Conservation (phyloP, 2,888 invertebrate species). For the Emmelina monodactyla region DNA sequence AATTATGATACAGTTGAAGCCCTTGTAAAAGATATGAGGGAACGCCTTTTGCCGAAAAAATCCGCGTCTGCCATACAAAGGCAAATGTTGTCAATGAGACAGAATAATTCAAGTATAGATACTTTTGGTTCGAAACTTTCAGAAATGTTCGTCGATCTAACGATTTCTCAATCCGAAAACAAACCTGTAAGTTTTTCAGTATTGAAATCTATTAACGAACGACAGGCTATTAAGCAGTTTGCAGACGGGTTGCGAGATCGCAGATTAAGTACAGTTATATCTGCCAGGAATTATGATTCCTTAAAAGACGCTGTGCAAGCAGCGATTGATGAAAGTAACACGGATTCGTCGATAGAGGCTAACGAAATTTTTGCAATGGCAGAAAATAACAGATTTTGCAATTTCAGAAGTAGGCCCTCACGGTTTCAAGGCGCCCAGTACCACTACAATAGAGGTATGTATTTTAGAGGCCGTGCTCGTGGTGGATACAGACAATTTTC, state of each 20-base stretch:
- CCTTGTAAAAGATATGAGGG: constrained; percentile 7
- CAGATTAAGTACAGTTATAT: constrained; percentile 8
- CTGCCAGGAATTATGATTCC: constrained; percentile 7
- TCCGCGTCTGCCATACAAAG: constrained; percentile 5
- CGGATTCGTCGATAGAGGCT: background rate
- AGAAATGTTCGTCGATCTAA: constrained; percentile 8
- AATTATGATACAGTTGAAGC: constrained; percentile 3
- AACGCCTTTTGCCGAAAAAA: constrained; percentile 7
- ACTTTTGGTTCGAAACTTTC: constrained; percentile 7
- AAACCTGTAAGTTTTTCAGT: constrained; percentile 3
- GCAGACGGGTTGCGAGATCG: constrained; percentile 9
- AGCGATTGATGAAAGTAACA: constrained; percentile 9
- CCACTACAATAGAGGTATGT: background rate
- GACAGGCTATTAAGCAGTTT: constrained; percentile 9
- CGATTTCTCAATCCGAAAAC: constrained; percentile 8
- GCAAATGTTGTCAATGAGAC: constrained; percentile 2
- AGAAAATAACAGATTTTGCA: background rate
- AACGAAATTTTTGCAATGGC: background rate
- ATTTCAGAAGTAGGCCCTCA: no score
- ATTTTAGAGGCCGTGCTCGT: no score
- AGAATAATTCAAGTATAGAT: constrained; percentile 3
- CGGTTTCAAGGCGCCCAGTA: no score
- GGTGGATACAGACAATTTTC: no score
- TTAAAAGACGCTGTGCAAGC: constrained; percentile 12
- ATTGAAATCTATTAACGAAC: constrained; percentile 7